A percentile compares a stretch with the other conserved stretches of the same genome.
Evolutionary conservation across 2,888 invertebrate genomes (phyloP).

Genomic region (Plagiodera versicolora): DNA sequence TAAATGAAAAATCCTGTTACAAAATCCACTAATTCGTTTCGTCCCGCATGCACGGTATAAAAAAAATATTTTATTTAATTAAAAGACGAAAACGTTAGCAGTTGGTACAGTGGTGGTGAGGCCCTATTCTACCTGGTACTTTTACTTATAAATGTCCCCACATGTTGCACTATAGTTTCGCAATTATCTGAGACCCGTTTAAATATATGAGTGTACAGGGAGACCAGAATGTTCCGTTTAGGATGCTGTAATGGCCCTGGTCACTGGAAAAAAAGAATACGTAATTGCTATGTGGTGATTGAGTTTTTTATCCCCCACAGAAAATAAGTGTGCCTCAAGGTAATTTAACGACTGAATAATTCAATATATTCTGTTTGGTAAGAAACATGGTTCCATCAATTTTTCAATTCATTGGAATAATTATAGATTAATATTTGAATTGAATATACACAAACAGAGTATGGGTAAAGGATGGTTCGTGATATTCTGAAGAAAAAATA

Average conservation of each 20-base stretch:
- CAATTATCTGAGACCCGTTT: slow-evolving; percentile 52
- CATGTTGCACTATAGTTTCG: slow-evolving; percentile 56
- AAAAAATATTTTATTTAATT: slow-evolving; percentile 51
- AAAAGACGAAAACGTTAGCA: slow-evolving; percentile 50
- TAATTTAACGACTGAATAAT: too few species aligned
- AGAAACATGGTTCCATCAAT: too few species aligned
- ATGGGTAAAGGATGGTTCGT: too few species aligned
- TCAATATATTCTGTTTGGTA: too few species aligned
- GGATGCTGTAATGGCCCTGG: slow-evolving; percentile 18
- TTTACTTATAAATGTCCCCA: slow-evolving; percentile 52
- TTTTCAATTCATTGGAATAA: too few species aligned
- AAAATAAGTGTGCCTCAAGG: too few species aligned
- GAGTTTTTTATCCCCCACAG: too few species aligned
- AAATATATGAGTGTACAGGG: slow-evolving; percentile 39
- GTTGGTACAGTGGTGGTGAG: slow-evolving; percentile 42
- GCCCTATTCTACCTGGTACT: slow-evolving; percentile 47
- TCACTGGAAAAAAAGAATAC: slow-evolving; percentile 8
- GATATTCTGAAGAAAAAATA: too few species aligned
- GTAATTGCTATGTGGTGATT: slow-evolving; percentile 12
- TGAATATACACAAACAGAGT: too few species aligned
- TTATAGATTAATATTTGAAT: too few species aligned
- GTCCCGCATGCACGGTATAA: slow-evolving; percentile 42
- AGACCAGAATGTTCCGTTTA: slow-evolving; percentile 10
- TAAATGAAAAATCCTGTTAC: slow-evolving; percentile 16
- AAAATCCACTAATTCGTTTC: slow-evolving; percentile 17